A percentile compares a stretch with the other conserved stretches of the same genome.
These are phyloP conservation scores for Listronotus oregonensis DNA, from an alignment of 1,140 invertebrate genomes.

Conservation along the genomic window DNA sequence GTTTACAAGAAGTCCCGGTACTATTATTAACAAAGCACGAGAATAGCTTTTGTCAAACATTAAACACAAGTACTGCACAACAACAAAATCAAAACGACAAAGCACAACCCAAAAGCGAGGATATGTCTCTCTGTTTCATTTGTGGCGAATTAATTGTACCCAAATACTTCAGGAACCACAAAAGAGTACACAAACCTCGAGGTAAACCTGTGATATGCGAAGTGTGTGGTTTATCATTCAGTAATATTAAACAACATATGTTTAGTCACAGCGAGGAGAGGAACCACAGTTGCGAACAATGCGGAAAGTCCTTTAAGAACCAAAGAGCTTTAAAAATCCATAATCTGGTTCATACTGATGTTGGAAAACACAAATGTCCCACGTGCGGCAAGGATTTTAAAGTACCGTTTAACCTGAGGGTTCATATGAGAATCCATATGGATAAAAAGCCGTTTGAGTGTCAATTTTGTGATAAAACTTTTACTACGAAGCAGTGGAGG, in stretches of 20 bases:
- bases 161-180: not conserved
- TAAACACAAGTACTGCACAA: no score
- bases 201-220: not conserved
- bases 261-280: slow-evolving; percentile 11
- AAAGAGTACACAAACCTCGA: slow-evolving; percentile 5
- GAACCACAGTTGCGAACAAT: slow-evolving; percentile 19
- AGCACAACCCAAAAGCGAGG: no score
- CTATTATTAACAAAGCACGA: no score
- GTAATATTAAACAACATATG: slow-evolving; percentile 3
- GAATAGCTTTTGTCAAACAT: no score
- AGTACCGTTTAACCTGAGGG: slow-evolving; percentile 26
- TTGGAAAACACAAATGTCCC: slow-evolving; percentile 33
- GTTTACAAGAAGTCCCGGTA: no score
- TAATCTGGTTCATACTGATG: slow-evolving; percentile 29
- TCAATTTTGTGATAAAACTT: slow-evolving; percentile 66
- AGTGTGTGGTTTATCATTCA: slow-evolving; percentile 12
- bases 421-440: slow-evolving; percentile 70
- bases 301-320: slow-evolving; percentile 19
- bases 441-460: slow-evolving; percentile 75
- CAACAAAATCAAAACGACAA: no score
- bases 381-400: slow-evolving; percentile 37
- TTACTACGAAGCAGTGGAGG: slow-evolving; percentile 19
- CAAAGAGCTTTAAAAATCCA: slow-evolving; percentile 22
- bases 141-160: not conserved
- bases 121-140: no score